Conservation (phyloP, 2,113 vertebrate genomes). For the Corythornis vintsioides region DNA sequence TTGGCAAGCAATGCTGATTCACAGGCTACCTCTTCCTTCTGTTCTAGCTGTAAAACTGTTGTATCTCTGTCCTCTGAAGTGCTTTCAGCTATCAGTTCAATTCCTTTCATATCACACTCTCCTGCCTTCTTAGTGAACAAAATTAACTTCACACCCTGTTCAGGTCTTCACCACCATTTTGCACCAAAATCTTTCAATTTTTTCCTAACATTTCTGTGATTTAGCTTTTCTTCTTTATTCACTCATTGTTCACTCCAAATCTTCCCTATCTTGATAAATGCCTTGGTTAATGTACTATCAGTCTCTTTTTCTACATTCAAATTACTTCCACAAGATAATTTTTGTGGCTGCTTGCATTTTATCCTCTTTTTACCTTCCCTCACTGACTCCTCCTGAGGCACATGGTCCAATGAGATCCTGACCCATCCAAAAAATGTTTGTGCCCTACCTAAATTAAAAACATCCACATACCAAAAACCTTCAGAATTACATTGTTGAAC, state of each 20-base stretch:
- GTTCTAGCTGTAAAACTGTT: neutral
- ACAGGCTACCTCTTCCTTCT: neutral
- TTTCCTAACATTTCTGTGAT: neutral
- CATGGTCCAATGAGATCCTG: neutral
- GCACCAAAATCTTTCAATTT: neutral
- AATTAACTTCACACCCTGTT: neutral
- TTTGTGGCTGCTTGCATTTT: neutral
- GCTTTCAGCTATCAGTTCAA: neutral
- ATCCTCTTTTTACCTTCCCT: neutral
- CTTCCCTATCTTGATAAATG: neutral
- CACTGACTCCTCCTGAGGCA: neutral
- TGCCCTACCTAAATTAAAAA: neutral
- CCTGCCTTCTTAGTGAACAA: neutral
- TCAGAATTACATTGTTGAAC: neutral
- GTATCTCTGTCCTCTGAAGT: neutral
- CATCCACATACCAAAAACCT: fast-evolving
- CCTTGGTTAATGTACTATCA: neutral
- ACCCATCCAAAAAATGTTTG: neutral
- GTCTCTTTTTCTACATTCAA: neutral
- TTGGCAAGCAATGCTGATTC: neutral
- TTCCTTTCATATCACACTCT: neutral
- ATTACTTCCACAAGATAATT: neutral
- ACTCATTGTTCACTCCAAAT: neutral
- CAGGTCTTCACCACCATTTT: neutral
- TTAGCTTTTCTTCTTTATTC: neutral